Conservation (phyloP, 2,888 invertebrate genomes). For the Leptopilina syphax region DNA sequence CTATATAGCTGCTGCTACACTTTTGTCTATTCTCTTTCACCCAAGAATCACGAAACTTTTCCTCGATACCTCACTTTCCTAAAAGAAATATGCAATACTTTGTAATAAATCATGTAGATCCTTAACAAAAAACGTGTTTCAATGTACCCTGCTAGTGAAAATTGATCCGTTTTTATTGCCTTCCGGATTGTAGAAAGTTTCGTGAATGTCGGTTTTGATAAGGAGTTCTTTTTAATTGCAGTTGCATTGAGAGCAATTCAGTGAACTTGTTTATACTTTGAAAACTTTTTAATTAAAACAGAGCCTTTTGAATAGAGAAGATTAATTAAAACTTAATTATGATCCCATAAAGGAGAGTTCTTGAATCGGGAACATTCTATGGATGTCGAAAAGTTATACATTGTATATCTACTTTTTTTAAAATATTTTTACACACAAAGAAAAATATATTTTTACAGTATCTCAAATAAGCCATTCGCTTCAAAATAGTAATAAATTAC, state of each 20-base stretch:
- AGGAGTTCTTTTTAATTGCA: constrained; percentile 26
- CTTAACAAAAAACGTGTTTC: background rate
- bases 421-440: background rate
- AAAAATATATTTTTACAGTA: too few species aligned
- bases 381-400: background rate
- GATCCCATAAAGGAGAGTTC: background rate
- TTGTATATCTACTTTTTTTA: background rate
- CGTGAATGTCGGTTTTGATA: constrained; percentile 2
- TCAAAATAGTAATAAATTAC: too few species aligned
- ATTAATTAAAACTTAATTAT: constrained; percentile 17
- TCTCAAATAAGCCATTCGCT: too few species aligned
- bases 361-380: background rate
- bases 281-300: constrained; percentile 10
- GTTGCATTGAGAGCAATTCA: constrained; percentile 13
- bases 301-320: background rate
- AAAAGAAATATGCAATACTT: constrained; percentile 16
- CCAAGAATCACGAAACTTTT: constrained; percentile 4
- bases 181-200: background rate
- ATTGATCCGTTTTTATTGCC: constrained; percentile 15
- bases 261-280: constrained; percentile 11
- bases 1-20: background rate
- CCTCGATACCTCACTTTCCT: background rate
- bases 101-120: constrained; percentile 6
- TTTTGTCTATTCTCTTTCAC: background rate
- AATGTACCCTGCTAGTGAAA: background rate